A percentile compares a stretch with the other conserved stretches of the same genome.
These are phyloP conservation scores for Myotis vivesi DNA, from an alignment of 2,797 vertebrate genomes.

Conservation along the genomic window DNA sequence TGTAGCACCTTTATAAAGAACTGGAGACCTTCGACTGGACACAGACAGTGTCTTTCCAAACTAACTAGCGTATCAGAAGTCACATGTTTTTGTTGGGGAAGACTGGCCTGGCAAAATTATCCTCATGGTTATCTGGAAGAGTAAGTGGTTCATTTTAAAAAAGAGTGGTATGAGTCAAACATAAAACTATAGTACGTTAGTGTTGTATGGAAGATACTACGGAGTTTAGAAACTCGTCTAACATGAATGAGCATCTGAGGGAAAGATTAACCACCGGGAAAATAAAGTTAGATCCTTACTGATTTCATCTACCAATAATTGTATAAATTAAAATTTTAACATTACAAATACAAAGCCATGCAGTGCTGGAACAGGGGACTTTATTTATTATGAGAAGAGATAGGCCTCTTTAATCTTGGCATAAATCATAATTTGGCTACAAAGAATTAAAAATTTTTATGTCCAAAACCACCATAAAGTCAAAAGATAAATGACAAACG, in stretches of 20 bases:
- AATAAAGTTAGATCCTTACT: not conserved
- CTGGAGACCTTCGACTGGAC: not conserved
- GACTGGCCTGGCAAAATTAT: not conserved
- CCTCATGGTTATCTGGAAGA: not conserved
- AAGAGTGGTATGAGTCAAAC: not conserved
- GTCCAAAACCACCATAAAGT: not conserved
- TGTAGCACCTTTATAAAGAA: not conserved
- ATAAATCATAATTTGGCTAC: not conserved
- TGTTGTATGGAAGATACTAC: not conserved
- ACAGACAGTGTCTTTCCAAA: not conserved
- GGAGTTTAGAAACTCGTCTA: not conserved
- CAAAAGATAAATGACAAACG: slow-evolving; percentile 19
- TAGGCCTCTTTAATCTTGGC: not conserved
- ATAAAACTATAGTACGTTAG: not conserved
- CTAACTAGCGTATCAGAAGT: not conserved
- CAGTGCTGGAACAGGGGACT: not conserved
- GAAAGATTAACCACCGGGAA: not conserved
- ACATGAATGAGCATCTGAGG: not conserved
- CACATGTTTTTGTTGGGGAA: not conserved
- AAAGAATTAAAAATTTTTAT: not conserved
- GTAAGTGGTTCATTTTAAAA: not conserved
- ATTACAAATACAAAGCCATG: not conserved
- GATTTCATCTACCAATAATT: not conserved
- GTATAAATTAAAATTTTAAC: not conserved
- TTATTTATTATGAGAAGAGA: not conserved